Conservation (phyloP, 1,140 invertebrate species). For the Drosophila tristis region DNA sequence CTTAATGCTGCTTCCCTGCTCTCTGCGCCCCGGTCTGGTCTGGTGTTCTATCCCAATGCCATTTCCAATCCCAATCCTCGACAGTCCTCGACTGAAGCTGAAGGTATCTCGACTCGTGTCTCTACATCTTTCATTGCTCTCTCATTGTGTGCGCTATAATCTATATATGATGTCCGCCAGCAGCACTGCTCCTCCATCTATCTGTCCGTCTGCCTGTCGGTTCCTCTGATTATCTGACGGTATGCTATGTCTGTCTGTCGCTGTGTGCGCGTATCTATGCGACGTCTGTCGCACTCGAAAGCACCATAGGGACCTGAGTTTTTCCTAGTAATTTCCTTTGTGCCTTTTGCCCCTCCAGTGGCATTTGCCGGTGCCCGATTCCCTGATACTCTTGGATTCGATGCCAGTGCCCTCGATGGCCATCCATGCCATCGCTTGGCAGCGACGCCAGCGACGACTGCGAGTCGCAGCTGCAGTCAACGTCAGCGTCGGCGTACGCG, state of each 20-base stretch:
- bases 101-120: conserved; percentile 58
- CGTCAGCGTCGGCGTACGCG: conserved; percentile 23
- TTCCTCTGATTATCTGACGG: conserved; percentile 41
- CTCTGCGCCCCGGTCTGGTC: neutral
- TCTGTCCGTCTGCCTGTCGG: conserved; percentile 9
- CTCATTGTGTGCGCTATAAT: conserved; percentile 70
- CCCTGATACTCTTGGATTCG: conserved; percentile 12
- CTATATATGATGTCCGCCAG: conserved; percentile 66
- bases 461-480: conserved; percentile 6
- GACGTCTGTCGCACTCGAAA: conserved; percentile 73
- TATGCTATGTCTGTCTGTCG: conserved; percentile 20
- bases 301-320: conserved; percentile 79
- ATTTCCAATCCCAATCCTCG: conserved; percentile 26
- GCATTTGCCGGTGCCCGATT: conserved; percentile 4
- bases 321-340: conserved; percentile 81
- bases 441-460: conserved; percentile 4
- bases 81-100: conserved; percentile 26
- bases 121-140: conserved; percentile 47
- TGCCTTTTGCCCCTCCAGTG: conserved; percentile 43
- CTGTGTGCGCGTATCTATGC: conserved; percentile 46
- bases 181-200: conserved; percentile 24
- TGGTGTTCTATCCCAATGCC: conserved; percentile 18
- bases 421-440: conserved; percentile 10
- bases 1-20: conserved; percentile 2
- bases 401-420: conserved; percentile 43